phyloP scores from a whole-genome alignment of 2,888 invertebrate species.

The Tetrapedia diversipes region DNA sequence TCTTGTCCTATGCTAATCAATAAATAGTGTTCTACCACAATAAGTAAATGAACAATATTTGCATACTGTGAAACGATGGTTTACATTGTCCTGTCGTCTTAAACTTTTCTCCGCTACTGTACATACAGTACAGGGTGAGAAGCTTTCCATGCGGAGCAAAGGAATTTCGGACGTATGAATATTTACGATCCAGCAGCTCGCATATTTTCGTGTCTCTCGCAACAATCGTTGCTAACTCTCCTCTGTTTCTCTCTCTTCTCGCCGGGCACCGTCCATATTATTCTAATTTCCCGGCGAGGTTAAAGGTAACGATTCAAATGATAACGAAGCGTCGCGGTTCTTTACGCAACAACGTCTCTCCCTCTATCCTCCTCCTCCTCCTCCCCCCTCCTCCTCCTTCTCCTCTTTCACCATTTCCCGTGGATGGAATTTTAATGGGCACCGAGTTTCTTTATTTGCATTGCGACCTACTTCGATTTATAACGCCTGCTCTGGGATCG shows the following conservation, averaged over 20 bases:
- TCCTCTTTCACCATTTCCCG: too few relatives aligned
- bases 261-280: slow-evolving; percentile 1
- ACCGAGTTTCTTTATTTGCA: slow-evolving; percentile 39
- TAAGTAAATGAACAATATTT: too few relatives aligned
- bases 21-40: too few relatives aligned
- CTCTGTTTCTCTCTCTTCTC: not conserved
- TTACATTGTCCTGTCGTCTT: too few relatives aligned
- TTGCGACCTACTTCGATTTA: slow-evolving; percentile 50
- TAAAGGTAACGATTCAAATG: slow-evolving; percentile 44
- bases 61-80: too few relatives aligned
- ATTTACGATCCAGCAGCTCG: slow-evolving; percentile 6
- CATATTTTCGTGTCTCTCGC: not conserved
- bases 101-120: too few relatives aligned
- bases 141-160: not conserved
- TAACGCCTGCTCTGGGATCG: slow-evolving; percentile 8
- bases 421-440: slow-evolving; percentile 43
- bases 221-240: slow-evolving; percentile 7
- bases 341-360: slow-evolving; percentile 30
- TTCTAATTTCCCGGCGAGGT: slow-evolving; percentile 25
- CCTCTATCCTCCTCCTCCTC: too few relatives aligned
- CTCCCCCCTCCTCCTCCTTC: too few relatives aligned
- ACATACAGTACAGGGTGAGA: too few relatives aligned
- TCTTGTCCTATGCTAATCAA: too few relatives aligned
- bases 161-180: slow-evolving; percentile 20
- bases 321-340: slow-evolving; percentile 34